Conservation (phyloP, 1,140 invertebrate species). For the Ceratina calcarata region DNA sequence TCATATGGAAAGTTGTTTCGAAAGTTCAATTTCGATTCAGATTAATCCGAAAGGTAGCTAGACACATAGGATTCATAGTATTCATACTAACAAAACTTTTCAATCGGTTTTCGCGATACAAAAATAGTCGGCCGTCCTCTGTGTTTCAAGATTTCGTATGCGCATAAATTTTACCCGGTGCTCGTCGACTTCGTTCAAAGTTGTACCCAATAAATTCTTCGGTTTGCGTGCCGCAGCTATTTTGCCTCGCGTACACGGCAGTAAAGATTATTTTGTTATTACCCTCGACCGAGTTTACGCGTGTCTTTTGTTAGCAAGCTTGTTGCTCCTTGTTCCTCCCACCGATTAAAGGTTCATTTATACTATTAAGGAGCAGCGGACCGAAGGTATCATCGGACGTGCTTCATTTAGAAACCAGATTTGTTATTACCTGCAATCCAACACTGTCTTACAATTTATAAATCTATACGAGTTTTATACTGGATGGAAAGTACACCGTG, state of each 20-base stretch:
- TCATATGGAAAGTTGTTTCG: too few relatives aligned
- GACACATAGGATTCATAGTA: too few relatives aligned
- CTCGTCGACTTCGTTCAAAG: not conserved
- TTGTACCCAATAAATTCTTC: constrained; percentile 25
- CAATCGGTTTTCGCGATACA: not conserved
- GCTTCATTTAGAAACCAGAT: too few relatives aligned
- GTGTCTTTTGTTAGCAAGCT: not conserved
- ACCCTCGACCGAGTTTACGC: constrained; percentile 13
- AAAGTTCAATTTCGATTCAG: too few relatives aligned
- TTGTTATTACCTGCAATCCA: too few relatives aligned
- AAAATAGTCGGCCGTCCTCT: not conserved
- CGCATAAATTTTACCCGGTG: constrained; percentile 17
- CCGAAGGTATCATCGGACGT: too few relatives aligned
- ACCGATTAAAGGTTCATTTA: too few relatives aligned
- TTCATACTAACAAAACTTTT: not conserved
- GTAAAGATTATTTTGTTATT: constrained; percentile 32
- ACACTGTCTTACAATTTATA: too few relatives aligned
- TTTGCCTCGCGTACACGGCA: constrained; percentile 16
- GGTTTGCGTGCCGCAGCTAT: constrained; percentile 6
- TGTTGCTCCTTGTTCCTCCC: not conserved
- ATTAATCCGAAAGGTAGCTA: too few relatives aligned
- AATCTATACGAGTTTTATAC: too few relatives aligned
- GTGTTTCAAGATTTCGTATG: constrained; percentile 17
- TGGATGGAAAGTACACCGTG: too few relatives aligned
- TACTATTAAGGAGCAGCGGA: too few relatives aligned